Evolutionary conservation across 2,113 vertebrate genomes (phyloP).

Genomic region (Dipodomys spectabilis): DNA sequence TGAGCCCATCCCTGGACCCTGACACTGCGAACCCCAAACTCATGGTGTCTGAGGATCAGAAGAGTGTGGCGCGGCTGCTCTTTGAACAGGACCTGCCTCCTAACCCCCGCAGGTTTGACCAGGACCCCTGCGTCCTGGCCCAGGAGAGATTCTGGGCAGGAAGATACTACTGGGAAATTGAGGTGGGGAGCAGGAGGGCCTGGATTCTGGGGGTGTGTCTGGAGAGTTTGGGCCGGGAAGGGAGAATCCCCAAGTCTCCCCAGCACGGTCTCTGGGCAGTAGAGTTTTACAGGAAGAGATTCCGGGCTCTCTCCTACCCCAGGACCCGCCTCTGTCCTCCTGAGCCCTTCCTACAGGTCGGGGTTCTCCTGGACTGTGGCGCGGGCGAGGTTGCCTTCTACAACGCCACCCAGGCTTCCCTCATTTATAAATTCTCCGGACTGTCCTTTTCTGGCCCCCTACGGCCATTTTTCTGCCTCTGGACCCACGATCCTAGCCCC

Average conservation of each 20-base stretch:
- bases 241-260: conserved; percentile 65
- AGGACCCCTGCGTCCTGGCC: conserved; percentile 59
- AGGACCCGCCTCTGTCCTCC: conserved; percentile 66
- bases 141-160: neutral
- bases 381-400: conserved; percentile 90
- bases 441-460: conserved; percentile 84
- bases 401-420: conserved; percentile 84
- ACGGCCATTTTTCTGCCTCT: conserved; percentile 87
- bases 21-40: conserved; percentile 44
- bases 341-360: conserved; percentile 80
- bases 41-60: conserved; percentile 49
- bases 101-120: neutral
- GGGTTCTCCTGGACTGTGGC: conserved; percentile 88
- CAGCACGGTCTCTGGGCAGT: conserved; percentile 60
- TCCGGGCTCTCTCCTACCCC: neutral
- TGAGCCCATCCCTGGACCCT: conserved; percentile 65
- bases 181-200: conserved; percentile 39
- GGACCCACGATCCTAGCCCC: conserved; percentile 52
- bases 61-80: neutral
- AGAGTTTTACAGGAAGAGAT: conserved; percentile 42
- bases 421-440: conserved; percentile 88
- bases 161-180: conserved; percentile 63
- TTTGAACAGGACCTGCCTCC: neutral
- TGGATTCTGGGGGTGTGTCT: conserved; percentile 67
- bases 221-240: conserved; percentile 64